Evolutionary conservation across 1,140 invertebrate species (phyloP).

Genomic region (Formica exsecta): DNA sequence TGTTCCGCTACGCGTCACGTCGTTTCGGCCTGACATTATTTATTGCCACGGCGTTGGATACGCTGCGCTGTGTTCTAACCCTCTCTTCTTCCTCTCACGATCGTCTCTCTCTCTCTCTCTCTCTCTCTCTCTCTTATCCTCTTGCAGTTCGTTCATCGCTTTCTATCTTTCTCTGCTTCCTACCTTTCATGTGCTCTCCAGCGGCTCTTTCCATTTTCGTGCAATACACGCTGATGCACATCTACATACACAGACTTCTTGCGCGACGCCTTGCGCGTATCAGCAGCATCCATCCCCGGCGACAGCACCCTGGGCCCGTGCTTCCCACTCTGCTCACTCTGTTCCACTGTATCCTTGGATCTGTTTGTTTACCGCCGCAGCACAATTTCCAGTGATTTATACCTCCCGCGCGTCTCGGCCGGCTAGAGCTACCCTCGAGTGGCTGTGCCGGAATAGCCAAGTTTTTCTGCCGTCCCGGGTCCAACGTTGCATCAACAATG

Average conservation of each 20-base stretch:
- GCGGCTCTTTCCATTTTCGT: constrained; percentile 36
- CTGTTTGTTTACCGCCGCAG: constrained; percentile 70
- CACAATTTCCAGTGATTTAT: constrained; percentile 66
- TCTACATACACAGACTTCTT: constrained; percentile 54
- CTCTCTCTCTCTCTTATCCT: not conserved
- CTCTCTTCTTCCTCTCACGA: constrained; percentile 13
- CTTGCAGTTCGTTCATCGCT: constrained; percentile 18
- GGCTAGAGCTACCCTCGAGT: constrained; percentile 57
- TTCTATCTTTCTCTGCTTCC: constrained; percentile 42
- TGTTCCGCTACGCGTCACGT: constrained; percentile 77
- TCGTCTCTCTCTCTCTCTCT: not conserved
- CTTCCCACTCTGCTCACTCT: constrained; percentile 13
- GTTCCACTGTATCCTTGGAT: constrained; percentile 62
- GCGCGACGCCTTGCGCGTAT: constrained; percentile 62
- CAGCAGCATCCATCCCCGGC: constrained; percentile 29
- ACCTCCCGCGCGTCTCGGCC: constrained; percentile 23
- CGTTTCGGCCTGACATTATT: constrained; percentile 73
- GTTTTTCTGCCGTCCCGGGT: constrained; percentile 41
- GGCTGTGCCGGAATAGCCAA: constrained; percentile 41
- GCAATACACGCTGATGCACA: constrained; percentile 43
- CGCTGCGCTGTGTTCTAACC: constrained; percentile 23
- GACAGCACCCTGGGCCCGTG: constrained; percentile 44
- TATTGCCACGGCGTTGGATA: constrained; percentile 62
- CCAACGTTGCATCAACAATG: constrained; percentile 44
- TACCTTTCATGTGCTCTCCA: constrained; percentile 18